Evolutionary conservation across 2,113 vertebrate genomes (phyloP).

Genomic region (Pteruthius melanotis): DNA sequence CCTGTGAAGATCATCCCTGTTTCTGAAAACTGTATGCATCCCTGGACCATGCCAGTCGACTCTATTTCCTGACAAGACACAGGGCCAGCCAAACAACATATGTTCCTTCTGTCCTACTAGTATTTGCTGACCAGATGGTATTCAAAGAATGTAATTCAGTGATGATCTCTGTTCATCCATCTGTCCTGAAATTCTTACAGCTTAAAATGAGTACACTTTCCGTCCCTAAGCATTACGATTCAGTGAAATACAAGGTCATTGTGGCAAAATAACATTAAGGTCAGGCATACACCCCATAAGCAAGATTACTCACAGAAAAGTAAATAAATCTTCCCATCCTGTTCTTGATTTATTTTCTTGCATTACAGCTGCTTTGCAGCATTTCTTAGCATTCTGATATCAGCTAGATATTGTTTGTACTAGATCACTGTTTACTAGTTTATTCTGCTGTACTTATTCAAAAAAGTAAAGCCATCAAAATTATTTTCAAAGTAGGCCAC

Average conservation of each 20-base stretch:
- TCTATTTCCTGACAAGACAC: background rate
- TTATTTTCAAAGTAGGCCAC: background rate
- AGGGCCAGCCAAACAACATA: background rate
- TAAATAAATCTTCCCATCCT: background rate
- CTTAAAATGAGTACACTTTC: background rate
- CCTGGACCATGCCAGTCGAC: background rate
- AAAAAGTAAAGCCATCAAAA: background rate
- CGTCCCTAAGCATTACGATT: background rate
- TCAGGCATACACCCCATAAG: background rate
- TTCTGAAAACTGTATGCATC: background rate
- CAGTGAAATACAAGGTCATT: background rate
- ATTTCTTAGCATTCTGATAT: background rate
- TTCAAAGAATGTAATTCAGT: background rate
- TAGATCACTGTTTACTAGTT: background rate
- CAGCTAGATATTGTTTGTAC: background rate
- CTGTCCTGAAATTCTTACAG: background rate
- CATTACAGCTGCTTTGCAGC: background rate
- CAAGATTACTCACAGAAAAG: background rate
- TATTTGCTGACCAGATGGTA: conserved; percentile 25
- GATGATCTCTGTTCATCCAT: background rate
- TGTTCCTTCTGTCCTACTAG: background rate
- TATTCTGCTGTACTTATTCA: background rate
- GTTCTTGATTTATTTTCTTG: background rate
- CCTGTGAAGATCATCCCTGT: background rate
- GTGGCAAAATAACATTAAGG: background rate